Percentiles rank a stretch among this genome's conserved stretches.
These are phyloP conservation scores for Cataglyphis livida DNA, from an alignment of 2,888 invertebrate species.

Conservation along the genomic window DNA sequence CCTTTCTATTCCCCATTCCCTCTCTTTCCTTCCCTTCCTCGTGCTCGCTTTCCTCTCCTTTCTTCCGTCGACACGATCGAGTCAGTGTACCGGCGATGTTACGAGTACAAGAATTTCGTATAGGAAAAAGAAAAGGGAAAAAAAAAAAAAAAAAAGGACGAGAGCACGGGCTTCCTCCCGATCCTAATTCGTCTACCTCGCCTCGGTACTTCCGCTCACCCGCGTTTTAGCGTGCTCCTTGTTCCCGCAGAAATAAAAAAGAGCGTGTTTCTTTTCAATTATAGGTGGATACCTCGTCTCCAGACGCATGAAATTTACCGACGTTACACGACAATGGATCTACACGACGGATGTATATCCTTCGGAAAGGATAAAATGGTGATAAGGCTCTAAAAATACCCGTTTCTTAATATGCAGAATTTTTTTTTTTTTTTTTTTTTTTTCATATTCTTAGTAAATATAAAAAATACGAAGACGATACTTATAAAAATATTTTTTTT, in stretches of 20 bases:
- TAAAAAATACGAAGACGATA: too few species aligned
- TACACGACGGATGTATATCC: conserved; percentile 20
- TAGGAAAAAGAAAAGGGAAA: conserved; percentile 50
- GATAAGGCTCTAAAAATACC: too few species aligned
- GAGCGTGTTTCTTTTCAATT: conserved; percentile 51
- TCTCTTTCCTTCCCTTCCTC: conserved; percentile 14
- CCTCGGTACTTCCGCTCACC: conserved; percentile 74
- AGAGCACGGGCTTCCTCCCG: conserved; percentile 70
- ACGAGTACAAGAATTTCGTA: conserved; percentile 77
- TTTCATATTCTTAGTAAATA: too few species aligned
- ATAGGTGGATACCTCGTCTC: conserved; percentile 27
- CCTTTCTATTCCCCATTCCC: conserved; percentile 35
- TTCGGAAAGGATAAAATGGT: not conserved
- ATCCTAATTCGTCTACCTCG: conserved; percentile 74
- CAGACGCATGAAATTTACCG: conserved; percentile 34
- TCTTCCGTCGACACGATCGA: conserved; percentile 70
- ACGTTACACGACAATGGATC: conserved; percentile 1
- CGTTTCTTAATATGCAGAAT: too few species aligned
- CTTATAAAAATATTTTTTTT: too few species aligned
- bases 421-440: too few species aligned
- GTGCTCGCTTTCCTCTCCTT: conserved; percentile 58
- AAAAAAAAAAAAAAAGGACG: conserved; percentile 55
- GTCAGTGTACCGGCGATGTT: conserved; percentile 75
- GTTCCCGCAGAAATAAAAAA: conserved; percentile 33
- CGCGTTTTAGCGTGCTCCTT: conserved; percentile 53